Conservation (phyloP, 2,888 invertebrate species). For the Netelia inedita region DNA sequence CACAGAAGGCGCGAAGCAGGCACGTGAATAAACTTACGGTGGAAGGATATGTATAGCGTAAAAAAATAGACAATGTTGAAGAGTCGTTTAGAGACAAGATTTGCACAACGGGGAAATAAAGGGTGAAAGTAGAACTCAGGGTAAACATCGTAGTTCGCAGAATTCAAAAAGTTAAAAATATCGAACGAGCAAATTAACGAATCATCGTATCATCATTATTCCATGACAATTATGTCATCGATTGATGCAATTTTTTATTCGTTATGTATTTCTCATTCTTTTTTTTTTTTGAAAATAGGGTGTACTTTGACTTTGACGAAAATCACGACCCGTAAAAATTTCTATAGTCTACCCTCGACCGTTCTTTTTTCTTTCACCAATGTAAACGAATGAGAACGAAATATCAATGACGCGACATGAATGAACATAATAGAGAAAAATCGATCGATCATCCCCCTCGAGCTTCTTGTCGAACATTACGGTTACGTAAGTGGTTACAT, state of each 20-base stretch:
- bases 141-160: too few relatives aligned
- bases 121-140: too few relatives aligned
- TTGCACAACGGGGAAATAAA: too few relatives aligned
- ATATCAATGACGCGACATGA: background rate
- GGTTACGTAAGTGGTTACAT: background rate
- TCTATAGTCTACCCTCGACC: background rate
- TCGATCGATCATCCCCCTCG: constrained; percentile 27
- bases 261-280: too few relatives aligned
- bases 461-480: background rate
- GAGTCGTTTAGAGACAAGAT: background rate
- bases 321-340: background rate
- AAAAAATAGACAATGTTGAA: constrained; percentile 10
- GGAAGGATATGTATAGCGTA: background rate
- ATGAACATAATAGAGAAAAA: constrained; percentile 2
- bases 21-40: constrained; percentile 13
- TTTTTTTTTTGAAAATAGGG: background rate
- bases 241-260: too few relatives aligned
- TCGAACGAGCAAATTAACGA: too few relatives aligned
- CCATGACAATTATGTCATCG: too few relatives aligned
- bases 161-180: too few relatives aligned
- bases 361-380: background rate
- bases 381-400: background rate
- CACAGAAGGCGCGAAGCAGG: background rate
- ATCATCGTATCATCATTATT: too few relatives aligned
- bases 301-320: background rate